These are phyloP conservation scores for Bombycilla garrulus DNA, from an alignment of 2,113 vertebrate species.

Conservation along the genomic window DNA sequence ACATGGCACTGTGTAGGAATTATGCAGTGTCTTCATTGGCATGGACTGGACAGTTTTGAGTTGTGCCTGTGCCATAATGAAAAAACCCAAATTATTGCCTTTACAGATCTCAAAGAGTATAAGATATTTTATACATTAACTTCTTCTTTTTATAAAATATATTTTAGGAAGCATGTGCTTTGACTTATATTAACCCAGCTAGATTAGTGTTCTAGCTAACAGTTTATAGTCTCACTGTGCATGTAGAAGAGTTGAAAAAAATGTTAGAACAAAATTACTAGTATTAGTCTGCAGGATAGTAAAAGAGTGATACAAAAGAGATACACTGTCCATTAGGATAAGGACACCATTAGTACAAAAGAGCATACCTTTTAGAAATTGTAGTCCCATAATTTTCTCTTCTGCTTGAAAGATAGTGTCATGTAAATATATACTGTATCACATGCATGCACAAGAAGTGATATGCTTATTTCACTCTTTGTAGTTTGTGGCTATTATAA, in stretches of 20 bases:
- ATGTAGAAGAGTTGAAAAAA: background rate
- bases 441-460: background rate
- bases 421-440: background rate
- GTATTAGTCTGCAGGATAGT: background rate
- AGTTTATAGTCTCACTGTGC: background rate
- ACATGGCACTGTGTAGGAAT: background rate
- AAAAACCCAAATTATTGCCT: background rate
- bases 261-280: background rate
- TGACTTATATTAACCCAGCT: background rate
- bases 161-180: background rate
- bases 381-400: background rate
- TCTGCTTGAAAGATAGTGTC: background rate
- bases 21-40: background rate
- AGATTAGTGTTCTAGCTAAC: background rate
- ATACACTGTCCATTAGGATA: background rate
- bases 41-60: background rate
- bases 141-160: background rate
- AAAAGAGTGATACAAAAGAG: background rate
- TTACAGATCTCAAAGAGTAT: background rate
- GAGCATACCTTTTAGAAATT: background rate
- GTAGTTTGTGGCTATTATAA: background rate
- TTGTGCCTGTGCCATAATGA: background rate
- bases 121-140: background rate
- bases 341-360: background rate
- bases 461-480: background rate